Conservation (phyloP, 2,888 invertebrate genomes). For the Neoaliturus tenellus region DNA sequence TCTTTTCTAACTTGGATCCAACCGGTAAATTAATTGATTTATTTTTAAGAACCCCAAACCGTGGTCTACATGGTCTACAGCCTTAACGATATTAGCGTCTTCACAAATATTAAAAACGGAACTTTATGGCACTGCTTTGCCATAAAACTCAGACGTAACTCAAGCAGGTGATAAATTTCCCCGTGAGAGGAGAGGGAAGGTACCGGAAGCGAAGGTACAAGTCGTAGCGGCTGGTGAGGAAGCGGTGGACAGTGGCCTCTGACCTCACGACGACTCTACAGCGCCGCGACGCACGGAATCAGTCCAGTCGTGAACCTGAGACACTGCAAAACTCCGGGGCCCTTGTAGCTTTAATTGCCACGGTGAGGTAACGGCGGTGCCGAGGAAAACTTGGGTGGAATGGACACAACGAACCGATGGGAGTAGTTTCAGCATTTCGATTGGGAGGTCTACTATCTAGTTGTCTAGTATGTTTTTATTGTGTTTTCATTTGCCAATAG, state of each 20-base stretch:
- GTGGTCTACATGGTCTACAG: too few relatives aligned
- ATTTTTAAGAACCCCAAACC: too few relatives aligned
- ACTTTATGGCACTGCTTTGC: too few relatives aligned
- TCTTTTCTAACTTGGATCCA: too few relatives aligned
- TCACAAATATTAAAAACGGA: too few relatives aligned
- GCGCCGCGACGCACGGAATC: conserved; percentile 7
- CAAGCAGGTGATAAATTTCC: neutral
- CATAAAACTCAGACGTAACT: neutral
- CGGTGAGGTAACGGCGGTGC: neutral
- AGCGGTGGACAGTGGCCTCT: neutral
- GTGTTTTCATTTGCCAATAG: too few relatives aligned
- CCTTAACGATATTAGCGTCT: too few relatives aligned
- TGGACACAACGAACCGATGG: too few relatives aligned
- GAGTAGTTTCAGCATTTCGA: too few relatives aligned
- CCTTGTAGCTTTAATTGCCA: neutral
- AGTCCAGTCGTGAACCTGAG: conserved; percentile 15
- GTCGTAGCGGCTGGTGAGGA: neutral
- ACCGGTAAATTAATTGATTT: too few relatives aligned
- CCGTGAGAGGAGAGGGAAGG: neutral
- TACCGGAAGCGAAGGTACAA: neutral
- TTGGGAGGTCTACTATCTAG: too few relatives aligned
- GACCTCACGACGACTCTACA: neutral
- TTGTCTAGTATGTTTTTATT: too few relatives aligned
- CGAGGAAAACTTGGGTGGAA: neutral
- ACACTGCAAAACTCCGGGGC: neutral